phyloP scores from a whole-genome alignment of 2,113 vertebrate species.

The Taxidea taxus region DNA sequence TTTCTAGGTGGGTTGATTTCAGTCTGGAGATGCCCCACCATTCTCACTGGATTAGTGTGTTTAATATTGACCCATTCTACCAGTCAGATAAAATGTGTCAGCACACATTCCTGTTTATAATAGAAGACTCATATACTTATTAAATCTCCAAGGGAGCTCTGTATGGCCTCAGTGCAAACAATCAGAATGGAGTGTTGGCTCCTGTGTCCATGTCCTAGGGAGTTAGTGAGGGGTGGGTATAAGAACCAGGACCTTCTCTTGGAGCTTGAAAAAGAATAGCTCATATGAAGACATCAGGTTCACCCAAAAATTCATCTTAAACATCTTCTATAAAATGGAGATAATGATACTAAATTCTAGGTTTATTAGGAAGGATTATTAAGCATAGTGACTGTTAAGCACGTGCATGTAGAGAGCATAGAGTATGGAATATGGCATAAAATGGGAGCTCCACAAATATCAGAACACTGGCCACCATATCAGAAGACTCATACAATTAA shows the following conservation, averaged over 20 bases:
- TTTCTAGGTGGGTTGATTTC: background rate
- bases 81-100: slow-evolving; percentile 52
- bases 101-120: slow-evolving; percentile 32
- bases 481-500: background rate
- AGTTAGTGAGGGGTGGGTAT: background rate
- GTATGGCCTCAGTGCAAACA: background rate
- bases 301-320: background rate
- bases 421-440: background rate
- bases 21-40: slow-evolving; percentile 32
- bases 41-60: slow-evolving; percentile 11
- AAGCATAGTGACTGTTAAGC: background rate
- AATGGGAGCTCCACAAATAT: background rate
- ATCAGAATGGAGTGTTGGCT: background rate
- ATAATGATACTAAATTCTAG: background rate
- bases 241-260: background rate
- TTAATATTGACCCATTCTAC: slow-evolving; percentile 60
- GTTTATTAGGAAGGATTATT: background rate
- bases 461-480: background rate
- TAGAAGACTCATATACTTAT: slow-evolving; percentile 27
- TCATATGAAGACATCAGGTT: background rate
- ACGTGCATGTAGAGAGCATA: background rate
- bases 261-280: background rate
- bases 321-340: background rate
- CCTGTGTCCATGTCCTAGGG: background rate
- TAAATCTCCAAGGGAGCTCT: slow-evolving; percentile 55